Percentiles rank a stretch among this genome's conserved stretches.
Evolutionary conservation across 1,140 invertebrate genomes (phyloP).

Genomic region (Drosophila repleta): DNA sequence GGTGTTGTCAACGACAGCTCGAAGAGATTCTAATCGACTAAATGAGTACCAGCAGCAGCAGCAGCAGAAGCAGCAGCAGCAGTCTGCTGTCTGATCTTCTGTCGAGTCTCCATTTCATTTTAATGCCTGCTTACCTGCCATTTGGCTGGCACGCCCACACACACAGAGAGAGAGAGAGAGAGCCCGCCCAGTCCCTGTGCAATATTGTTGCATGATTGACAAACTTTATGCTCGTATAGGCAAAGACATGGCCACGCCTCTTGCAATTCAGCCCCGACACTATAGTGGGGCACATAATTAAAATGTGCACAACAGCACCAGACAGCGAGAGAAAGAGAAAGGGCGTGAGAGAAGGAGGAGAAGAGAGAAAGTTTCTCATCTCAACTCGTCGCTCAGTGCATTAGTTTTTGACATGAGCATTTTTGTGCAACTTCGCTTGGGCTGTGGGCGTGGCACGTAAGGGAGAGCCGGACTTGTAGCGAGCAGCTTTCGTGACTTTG

Average conservation of each 20-base stretch:
- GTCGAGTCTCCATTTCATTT: constrained; percentile 38
- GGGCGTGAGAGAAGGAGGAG: no score
- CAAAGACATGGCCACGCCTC: constrained; percentile 18
- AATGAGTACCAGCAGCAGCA: constrained; percentile 27
- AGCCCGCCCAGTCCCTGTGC: constrained; percentile 14
- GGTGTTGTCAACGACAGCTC: constrained; percentile 30
- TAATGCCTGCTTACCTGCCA: constrained; percentile 39
- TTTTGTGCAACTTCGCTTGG: constrained; percentile 2
- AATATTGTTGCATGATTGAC: constrained; percentile 55
- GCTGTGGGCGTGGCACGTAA: constrained; percentile 1
- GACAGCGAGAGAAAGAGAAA: no score
- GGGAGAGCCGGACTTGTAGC: neutral
- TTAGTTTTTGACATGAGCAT: constrained; percentile 15
- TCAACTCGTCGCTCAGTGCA: constrained; percentile 23
- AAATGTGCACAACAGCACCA: constrained; percentile 50
- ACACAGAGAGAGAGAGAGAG: neutral
- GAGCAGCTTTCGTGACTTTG: constrained; percentile 26
- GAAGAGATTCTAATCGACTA: constrained; percentile 45
- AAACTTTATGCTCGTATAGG: constrained; percentile 40
- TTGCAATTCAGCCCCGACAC: constrained; percentile 26
- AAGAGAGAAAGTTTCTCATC: neutral
- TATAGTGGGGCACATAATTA: constrained; percentile 53
- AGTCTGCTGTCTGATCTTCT: constrained; percentile 31
- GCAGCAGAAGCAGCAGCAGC: neutral
- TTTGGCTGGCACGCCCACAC: constrained; percentile 30